Evolutionary conservation across 2,113 vertebrate species (phyloP), one percentile per base, ranked within the genome.

Genomic region (Uropsilus gracilis): DNA sequence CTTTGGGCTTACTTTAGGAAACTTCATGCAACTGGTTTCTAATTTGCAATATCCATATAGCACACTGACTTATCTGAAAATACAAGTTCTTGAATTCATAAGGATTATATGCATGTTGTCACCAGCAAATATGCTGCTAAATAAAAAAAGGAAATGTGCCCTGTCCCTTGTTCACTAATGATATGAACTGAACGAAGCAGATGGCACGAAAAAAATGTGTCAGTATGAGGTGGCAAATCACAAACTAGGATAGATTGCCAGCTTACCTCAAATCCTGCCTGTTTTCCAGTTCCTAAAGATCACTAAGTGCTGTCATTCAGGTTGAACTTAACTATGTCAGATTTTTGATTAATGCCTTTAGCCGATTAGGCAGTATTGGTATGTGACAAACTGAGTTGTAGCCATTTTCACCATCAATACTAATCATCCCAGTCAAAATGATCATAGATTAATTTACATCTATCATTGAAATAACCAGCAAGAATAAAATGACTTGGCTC

Each of bases 381-480:
- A 4, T 71, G 28, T 88, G 75, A 87, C 28, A 93, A 61, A 55
- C 63, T 34, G n/a, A 95, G 13, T 57, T 63, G 48, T 57, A 42
- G 22, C 72, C 69, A 91, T 95, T 80, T 96, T 91, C 24, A 34
- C 53, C 83, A 89, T 90, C 86, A 22, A 18, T 86, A 71, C 42
- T 63, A 26, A 95, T 96, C 9, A 24, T 64, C 30, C 30, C 39
- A 55, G 11, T 17, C 86, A 73, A 86, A 77, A 53, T 80, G 61
- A 95, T 94, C 63, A 32, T 42, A 61, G 86, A 50, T 89, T 92
- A 75, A 88, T 95, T 95, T 69, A 89, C 14, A 91, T 69, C 42
- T 94, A 37, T 82, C 77, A 55, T 11, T 81, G 75, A 83, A 32
- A 44, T 91, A 71, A 89, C 32, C 42, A 91, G 63, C 86, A n/a